Evolutionary conservation across 2,888 invertebrate species (phyloP), one percentile per base, ranked within the genome.

Genomic region (Masnerella sp.): DNA sequence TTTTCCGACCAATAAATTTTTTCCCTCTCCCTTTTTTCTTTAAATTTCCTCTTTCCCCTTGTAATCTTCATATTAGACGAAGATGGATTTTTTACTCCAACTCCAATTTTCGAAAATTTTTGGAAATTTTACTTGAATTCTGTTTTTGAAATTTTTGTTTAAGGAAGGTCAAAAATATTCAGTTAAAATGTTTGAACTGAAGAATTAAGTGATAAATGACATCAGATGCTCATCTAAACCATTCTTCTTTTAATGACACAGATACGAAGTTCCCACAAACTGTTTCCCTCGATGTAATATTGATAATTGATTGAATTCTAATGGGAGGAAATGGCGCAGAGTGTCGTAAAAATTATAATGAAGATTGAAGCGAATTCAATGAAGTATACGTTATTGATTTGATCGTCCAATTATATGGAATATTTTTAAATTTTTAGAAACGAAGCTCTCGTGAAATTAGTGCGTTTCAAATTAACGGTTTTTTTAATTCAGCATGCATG

Each of bases 331-430:
- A 59, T 59, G 43, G 38, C 52, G 51, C 30, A 20, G 28, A 40
- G 56, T 67, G 67, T 67, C 30, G 30, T 58, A 58, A 67, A 67
- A 67, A 67, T 67, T 38, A 56, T 56, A 67, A 58, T 42, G 58
- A 67, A 56, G 67, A 58, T 58, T 67, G 42, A 67, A 58, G 51
- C 49, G 58, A 30, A 49, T 58, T 68, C 58, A 58, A 43, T 51
- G 67, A 49, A 58, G 49, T 56, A 32, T 36, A 32, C 40, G 36
- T n/a, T 58, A 67, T 67, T 56, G 56, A 56, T 49, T 56, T 49
- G 47, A 47, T 67, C 49, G 56, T 45, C 32, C 30, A 47, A 56
- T 67, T 56, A 49, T 38, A 42, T 25, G 1, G 22, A 9, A 28
- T 43, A 49, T 61, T n/a, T 17, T 25, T 61, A 45, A 45, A 32